Percentiles rank a stretch among this genome's conserved stretches.
Evolutionary conservation across 2,888 invertebrate genomes (phyloP).

Genomic region (Mamestra brassicae): DNA sequence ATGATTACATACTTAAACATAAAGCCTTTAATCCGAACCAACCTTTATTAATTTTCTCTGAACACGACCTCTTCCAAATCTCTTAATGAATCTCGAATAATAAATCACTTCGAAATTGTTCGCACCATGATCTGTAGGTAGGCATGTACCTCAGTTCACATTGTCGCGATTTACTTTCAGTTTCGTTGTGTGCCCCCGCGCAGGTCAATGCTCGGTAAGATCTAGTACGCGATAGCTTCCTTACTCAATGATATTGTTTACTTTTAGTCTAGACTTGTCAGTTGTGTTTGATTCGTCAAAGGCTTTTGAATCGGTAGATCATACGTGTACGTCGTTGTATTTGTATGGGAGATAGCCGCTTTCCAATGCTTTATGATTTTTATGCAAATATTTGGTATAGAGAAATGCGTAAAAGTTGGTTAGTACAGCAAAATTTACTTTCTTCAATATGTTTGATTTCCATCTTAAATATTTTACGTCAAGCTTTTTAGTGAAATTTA

Average conservation of each 20-base stretch:
- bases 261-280: slow-evolving; percentile 62
- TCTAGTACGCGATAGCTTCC: slow-evolving; percentile 72
- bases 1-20: slow-evolving; percentile 20
- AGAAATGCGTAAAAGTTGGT: slow-evolving; percentile 46
- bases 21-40: slow-evolving; percentile 18
- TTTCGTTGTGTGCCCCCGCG: slow-evolving; percentile 72
- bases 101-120: slow-evolving; percentile 39
- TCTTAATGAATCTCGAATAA: slow-evolving; percentile 36
- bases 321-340: slow-evolving; percentile 18
- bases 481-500: background rate
- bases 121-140: slow-evolving; percentile 2
- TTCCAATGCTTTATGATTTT: slow-evolving; percentile 47
- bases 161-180: slow-evolving; percentile 78
- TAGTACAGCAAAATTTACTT: slow-evolving; percentile 14
- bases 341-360: slow-evolving; percentile 28
- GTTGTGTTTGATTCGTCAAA: slow-evolving; percentile 38
- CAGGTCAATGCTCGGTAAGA: slow-evolving; percentile 74
- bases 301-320: slow-evolving; percentile 24
- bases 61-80: slow-evolving; percentile 33
- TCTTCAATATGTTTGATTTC: slow-evolving; percentile 17
- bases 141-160: slow-evolving; percentile 49
- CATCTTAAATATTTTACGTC: slow-evolving; percentile 6
- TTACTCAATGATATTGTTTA: slow-evolving; percentile 72
- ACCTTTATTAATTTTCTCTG: slow-evolving; percentile 40
- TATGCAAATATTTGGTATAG: slow-evolving; percentile 46